These are phyloP conservation scores for Ochotona princeps DNA, from an alignment of 2,113 vertebrate species.

Conservation along the genomic window DNA sequence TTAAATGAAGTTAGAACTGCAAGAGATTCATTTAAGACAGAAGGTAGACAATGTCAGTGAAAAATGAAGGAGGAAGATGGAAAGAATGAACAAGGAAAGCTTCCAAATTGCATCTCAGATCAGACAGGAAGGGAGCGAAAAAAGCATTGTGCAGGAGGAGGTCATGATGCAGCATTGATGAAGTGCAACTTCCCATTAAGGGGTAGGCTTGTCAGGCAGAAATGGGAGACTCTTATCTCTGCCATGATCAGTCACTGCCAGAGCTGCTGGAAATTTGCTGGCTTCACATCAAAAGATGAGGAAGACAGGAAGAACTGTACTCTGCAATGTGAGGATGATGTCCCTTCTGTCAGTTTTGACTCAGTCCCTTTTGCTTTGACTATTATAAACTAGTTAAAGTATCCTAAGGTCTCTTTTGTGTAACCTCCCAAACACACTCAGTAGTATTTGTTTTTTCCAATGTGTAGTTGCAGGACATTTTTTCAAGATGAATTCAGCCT, in stretches of 20 bases:
- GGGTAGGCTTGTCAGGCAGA: neutral
- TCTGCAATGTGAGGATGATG: neutral
- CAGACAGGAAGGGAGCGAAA: neutral
- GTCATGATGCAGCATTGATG: neutral
- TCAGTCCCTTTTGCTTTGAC: neutral
- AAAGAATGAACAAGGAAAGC: neutral
- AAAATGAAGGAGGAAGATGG: neutral
- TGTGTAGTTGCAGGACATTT: neutral
- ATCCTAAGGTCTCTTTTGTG: neutral
- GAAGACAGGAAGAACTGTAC: neutral
- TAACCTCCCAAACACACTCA: neutral
- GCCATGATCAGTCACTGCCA: neutral
- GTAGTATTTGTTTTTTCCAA: neutral
- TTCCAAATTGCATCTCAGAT: neutral
- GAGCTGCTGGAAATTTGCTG: neutral
- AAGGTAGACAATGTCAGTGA: neutral
- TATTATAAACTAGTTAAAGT: constrained; percentile 8
- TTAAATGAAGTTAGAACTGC: neutral
- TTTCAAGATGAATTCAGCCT: neutral
- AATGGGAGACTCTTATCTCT: neutral
- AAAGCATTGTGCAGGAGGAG: neutral
- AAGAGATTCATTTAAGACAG: neutral
- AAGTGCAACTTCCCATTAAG: neutral
- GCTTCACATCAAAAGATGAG: constrained; percentile 1
- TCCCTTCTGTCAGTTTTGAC: neutral